Evolutionary conservation across 2,113 vertebrate genomes (phyloP), one percentile per base, ranked within the genome.

Genomic region (Oceanodroma tethys): DNA sequence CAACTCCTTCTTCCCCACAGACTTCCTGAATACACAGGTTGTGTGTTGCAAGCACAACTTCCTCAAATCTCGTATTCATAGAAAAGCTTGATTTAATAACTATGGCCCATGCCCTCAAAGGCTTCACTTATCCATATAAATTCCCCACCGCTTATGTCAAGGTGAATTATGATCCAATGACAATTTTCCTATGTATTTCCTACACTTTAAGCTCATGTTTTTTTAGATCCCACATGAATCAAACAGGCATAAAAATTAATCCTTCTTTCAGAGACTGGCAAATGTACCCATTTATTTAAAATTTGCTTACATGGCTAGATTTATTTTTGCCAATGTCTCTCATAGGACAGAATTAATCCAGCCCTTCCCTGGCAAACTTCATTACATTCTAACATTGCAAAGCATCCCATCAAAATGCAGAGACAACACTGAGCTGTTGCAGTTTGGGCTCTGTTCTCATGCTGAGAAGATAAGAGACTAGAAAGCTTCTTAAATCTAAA

Each of bases 401-500:
- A 86, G 13, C 45, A 93, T 71, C 55, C 53, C 36, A 67, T 47
- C 73, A 90, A 95, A 96, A 83, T 81, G 73, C 38, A 38, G 47
- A 85, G n/a, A 52, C 56, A 73, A 82, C 7, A 3, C 34, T 71
- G 55, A 95, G 34, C 36, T 90, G 34, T 52, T 66, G 17, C 27
- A 88, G 30, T 82, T 94, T 87, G 81, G 70, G 20, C 42, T 90
- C 53, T 59, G 16, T 91, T 75, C 50, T 80, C 55, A 29, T 34
- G 10, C 36, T 88, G 43, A 56, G 38, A 75, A 94, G 81, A 81
- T 59, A 95, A 92, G 27, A 43, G 34, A 81, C 91, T 91, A 82
- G 67, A 87, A 96, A 94, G 17, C 55, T 94, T 67, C 75, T 80
- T 92, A 84, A 86, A 68, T 38, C 42, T 89, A 79, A 86, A 88